A percentile compares a stretch with the other conserved stretches of the same genome.
phyloP scores from a whole-genome alignment of 1,140 invertebrate species.

The Papilio helenus region DNA sequence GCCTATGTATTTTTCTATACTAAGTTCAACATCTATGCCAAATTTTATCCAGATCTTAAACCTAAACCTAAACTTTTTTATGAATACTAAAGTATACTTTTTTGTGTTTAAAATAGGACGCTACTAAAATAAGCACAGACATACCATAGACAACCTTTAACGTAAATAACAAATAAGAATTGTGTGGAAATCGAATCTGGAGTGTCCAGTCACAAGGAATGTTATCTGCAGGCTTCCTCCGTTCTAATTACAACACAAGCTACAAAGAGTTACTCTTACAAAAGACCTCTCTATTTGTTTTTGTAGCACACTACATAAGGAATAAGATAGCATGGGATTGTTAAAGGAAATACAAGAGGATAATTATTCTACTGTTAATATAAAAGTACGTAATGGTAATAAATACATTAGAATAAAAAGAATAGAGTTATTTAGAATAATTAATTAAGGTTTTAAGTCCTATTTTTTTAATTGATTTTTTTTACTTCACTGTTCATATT shows the following conservation, averaged over 20 bases:
- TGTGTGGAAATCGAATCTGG: constrained; percentile 42
- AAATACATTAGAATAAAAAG: not conserved
- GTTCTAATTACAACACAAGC: constrained; percentile 55
- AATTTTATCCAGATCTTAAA: too few relatives aligned
- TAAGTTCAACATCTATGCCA: too few relatives aligned
- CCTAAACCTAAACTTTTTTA: too few relatives aligned
- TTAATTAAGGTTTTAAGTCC: not conserved
- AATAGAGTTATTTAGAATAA: not conserved
- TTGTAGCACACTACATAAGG: constrained; percentile 36
- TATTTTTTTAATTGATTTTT: too few relatives aligned
- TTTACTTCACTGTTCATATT: too few relatives aligned
- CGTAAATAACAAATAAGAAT: not conserved
- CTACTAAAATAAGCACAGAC: constrained; percentile 5
- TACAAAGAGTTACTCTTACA: constrained; percentile 58
- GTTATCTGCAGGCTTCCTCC: constrained; percentile 49
- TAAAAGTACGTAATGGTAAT: not conserved
- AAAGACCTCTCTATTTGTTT: constrained; percentile 52
- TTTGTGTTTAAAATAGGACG: not conserved
- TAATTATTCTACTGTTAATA: constrained; percentile 1
- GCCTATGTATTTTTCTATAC: too few relatives aligned
- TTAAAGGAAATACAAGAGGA: constrained; percentile 18
- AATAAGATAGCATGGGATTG: not conserved
- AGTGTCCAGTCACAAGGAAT: constrained; percentile 50
- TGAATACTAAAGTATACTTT: not conserved
- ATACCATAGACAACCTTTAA: not conserved